Evolutionary conservation across 37 sponge, comb jelly and placozoan genomes (phyloP).

Genomic region (Geodia barretti): DNA sequence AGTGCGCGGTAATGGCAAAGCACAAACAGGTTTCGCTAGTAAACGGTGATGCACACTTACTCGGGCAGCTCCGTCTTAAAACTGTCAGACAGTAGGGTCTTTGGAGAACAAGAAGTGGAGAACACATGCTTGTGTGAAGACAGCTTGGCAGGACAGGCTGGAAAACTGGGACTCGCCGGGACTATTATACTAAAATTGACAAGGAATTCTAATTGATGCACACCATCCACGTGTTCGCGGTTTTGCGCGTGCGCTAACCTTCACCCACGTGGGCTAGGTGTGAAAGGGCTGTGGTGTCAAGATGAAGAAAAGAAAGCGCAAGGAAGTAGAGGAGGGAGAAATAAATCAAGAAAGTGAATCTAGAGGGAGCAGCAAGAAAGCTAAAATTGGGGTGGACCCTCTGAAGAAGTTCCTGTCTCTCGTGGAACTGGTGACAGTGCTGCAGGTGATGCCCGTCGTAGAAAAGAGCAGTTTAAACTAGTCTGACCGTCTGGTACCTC

Average conservation of each 20-base stretch:
- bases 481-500: neutral
- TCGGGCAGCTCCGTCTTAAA: too few relatives aligned
- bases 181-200: too few relatives aligned
- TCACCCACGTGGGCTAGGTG: neutral
- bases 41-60: too few relatives aligned
- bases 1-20: too few relatives aligned
- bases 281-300: too few relatives aligned
- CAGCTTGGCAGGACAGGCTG: too few relatives aligned
- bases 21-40: too few relatives aligned
- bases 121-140: neutral
- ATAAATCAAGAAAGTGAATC: neutral
- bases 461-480: neutral
- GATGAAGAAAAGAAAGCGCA: neutral
- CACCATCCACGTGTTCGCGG: neutral
- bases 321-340: neutral
- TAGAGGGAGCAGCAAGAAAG: neutral
- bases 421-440: constrained; percentile 15
- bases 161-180: too few relatives aligned
- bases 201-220: neutral
- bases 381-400: neutral
- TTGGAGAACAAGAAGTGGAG: neutral
- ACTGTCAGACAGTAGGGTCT: neutral
- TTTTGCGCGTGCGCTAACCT: neutral
- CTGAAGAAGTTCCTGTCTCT: constrained; percentile 17
- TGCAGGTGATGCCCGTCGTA: neutral